phyloP scores from a whole-genome alignment of 1,140 invertebrate genomes.

The Nylanderia fulva region DNA sequence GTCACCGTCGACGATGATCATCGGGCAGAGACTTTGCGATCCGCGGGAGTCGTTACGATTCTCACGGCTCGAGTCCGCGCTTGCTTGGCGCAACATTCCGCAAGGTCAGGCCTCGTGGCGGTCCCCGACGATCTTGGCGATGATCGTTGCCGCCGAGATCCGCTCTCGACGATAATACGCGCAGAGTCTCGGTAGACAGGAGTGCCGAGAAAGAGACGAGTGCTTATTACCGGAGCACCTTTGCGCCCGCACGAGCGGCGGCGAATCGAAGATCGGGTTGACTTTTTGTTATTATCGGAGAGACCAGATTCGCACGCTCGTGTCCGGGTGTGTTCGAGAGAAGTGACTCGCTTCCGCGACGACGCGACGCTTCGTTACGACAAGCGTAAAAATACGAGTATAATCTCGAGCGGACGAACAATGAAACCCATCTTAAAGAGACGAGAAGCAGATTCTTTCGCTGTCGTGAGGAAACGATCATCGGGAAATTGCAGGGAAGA shows the following conservation, averaged over 20 bases:
- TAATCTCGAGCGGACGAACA: too few relatives aligned
- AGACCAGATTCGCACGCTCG: conserved; percentile 5
- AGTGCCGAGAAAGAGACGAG: not conserved
- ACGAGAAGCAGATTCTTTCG: not conserved
- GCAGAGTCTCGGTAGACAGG: conserved; percentile 11
- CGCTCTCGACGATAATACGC: conserved; percentile 54
- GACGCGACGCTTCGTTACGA: not conserved
- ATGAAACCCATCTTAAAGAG: not conserved
- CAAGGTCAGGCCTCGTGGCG: conserved; percentile 67
- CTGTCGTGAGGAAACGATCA: not conserved
- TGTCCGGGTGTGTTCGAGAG: not conserved
- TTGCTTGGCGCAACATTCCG: conserved; percentile 61
- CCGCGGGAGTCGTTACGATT: conserved; percentile 74
- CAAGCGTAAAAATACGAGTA: not conserved
- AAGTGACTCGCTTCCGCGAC: not conserved
- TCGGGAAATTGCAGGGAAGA: conserved; percentile 17
- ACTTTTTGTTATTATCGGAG: not conserved
- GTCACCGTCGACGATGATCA: conserved; percentile 61
- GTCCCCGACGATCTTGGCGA: conserved; percentile 72
- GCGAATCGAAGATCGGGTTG: conserved; percentile 1
- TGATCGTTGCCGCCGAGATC: conserved; percentile 51
- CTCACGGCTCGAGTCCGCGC: conserved; percentile 70
- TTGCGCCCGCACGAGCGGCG: not conserved
- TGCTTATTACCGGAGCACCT: conserved; percentile 17
- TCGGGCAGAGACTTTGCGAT: conserved; percentile 30